Evolutionary conservation across 2,797 vertebrate species (phyloP).

Genomic region (Urophycis tenuis): DNA sequence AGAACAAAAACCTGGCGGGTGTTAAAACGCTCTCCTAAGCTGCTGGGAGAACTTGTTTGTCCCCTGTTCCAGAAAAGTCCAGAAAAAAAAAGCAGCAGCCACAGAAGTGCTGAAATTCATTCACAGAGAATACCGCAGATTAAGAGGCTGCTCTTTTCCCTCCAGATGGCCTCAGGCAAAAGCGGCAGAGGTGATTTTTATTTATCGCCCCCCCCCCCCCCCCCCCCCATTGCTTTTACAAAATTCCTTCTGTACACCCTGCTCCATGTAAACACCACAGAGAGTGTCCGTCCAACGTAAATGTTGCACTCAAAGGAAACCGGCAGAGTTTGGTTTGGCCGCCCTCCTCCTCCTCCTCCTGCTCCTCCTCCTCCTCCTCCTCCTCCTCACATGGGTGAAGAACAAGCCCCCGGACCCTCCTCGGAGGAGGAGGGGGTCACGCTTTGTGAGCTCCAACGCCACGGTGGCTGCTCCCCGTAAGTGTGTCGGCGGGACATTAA

Average conservation of each 20-base stretch:
- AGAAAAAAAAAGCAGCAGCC: slow-evolving; percentile 24
- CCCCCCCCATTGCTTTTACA: neutral
- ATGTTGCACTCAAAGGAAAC: slow-evolving; percentile 42
- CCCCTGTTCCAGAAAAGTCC: slow-evolving; percentile 19
- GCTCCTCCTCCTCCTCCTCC: slow-evolving; percentile 39
- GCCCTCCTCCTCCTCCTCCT: slow-evolving; percentile 39
- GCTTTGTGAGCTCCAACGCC: slow-evolving; percentile 53
- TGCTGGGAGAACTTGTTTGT: slow-evolving; percentile 54
- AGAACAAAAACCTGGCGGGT: slow-evolving; percentile 42
- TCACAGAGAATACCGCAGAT: slow-evolving; percentile 27
- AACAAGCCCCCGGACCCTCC: slow-evolving; percentile 44
- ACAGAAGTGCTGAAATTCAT: slow-evolving; percentile 19
- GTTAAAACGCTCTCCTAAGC: slow-evolving; percentile 45
- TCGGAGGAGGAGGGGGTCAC: slow-evolving; percentile 35
- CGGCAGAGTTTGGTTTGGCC: slow-evolving; percentile 37
- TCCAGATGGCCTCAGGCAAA: slow-evolving; percentile 22
- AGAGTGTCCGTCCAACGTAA: slow-evolving; percentile 45
- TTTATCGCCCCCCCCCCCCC: neutral
- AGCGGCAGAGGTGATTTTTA: slow-evolving; percentile 13
- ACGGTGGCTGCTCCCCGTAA: slow-evolving; percentile 35
- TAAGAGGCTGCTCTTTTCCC: slow-evolving; percentile 18
- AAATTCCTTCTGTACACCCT: neutral
- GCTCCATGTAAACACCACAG: neutral
- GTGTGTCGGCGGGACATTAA: slow-evolving; percentile 50
- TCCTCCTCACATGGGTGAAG: slow-evolving; percentile 47